Evolutionary conservation across 2,113 vertebrate species (phyloP).

Genomic region (Hiodon alosoides): DNA sequence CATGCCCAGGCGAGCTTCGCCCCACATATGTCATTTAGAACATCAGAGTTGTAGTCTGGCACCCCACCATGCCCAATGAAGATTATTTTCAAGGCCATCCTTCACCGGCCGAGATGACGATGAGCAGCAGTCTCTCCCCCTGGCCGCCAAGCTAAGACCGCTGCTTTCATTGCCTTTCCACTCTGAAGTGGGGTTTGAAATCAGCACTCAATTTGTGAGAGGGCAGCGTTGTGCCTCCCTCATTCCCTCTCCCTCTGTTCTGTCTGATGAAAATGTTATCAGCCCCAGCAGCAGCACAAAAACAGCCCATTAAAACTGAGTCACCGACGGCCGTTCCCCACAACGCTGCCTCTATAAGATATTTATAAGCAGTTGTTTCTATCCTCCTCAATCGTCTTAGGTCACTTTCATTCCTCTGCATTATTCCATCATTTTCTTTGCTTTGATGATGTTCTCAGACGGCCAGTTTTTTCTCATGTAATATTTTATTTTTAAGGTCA

Average conservation of each 20-base stretch:
- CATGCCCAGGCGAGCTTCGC: not conserved
- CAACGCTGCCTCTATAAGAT: constrained; percentile 43
- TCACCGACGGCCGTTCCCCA: constrained; percentile 4
- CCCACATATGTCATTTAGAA: not conserved
- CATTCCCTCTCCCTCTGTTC: not conserved
- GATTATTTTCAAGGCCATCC: not conserved
- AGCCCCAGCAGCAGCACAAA: constrained; percentile 32
- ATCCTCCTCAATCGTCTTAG: constrained; percentile 54
- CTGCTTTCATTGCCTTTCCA: constrained; percentile 11
- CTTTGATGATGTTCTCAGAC: constrained; percentile 36
- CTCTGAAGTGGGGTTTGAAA: constrained; percentile 12
- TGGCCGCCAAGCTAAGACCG: constrained; percentile 19
- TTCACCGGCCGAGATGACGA: not conserved
- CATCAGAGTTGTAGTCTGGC: too few relatives aligned
- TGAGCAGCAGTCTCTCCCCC: not conserved
- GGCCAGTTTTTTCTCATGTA: constrained; percentile 13
- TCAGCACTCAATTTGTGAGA: constrained; percentile 17
- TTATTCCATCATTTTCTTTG: constrained; percentile 35
- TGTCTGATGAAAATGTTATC: constrained; percentile 30
- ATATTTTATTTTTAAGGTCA: too few relatives aligned
- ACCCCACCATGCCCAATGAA: not conserved
- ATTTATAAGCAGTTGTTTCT: constrained; percentile 62
- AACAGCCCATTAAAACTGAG: constrained; percentile 17
- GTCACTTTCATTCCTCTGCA: constrained; percentile 57
- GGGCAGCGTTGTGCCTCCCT: not conserved